These are phyloP conservation scores for Agrochola lychnidis DNA, from an alignment of 2,888 invertebrate genomes.

Conservation along the genomic window DNA sequence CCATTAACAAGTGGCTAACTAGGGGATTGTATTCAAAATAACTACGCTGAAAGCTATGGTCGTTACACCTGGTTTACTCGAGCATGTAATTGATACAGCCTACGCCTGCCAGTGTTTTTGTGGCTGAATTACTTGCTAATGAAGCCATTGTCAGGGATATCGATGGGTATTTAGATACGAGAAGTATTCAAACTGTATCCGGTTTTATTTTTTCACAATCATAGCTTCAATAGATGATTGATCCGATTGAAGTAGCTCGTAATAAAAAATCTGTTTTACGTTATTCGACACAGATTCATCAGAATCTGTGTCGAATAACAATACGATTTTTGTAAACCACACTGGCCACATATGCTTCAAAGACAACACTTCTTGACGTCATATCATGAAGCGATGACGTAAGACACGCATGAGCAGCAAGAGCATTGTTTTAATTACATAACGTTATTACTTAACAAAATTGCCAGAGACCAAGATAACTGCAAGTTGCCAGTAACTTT, in stretches of 20 bases:
- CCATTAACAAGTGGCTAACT: conserved; percentile 77
- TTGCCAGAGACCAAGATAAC: conserved; percentile 12
- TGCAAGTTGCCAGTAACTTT: conserved; percentile 28
- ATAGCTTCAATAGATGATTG: conserved; percentile 1
- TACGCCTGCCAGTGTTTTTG: conserved; percentile 66
- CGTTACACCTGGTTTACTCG: conserved; percentile 78
- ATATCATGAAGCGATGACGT: conserved; percentile 40
- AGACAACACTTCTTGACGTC: conserved; percentile 47
- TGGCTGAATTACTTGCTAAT: conserved; percentile 66
- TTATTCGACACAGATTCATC: neutral
- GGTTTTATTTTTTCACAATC: conserved; percentile 17
- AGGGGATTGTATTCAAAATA: conserved; percentile 77
- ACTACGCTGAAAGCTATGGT: conserved; percentile 73
- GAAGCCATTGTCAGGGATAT: conserved; percentile 63
- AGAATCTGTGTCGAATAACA: conserved; percentile 34
- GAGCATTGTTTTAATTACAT: conserved; percentile 28
- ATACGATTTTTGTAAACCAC: neutral
- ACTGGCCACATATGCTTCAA: conserved; percentile 37
- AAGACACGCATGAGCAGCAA: conserved; percentile 20
- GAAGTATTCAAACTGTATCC: conserved; percentile 19
- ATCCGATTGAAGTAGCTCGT: too few species aligned
- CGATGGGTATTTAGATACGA: conserved; percentile 20
- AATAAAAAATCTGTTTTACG: neutral
- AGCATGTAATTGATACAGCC: conserved; percentile 79
- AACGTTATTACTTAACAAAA: conserved; percentile 37